These are phyloP conservation scores for Bos taurus DNA, from an alignment of 2,113 vertebrate genomes.

Conservation along the genomic window ARS-UCD2.0 NC_037335.1:103860501-103861000, in stretches of 20 bases:
- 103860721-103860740: neutral
- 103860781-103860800: neutral
- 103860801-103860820: neutral
- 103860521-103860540: neutral
- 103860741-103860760: neutral
- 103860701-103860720: neutral
- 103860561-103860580: neutral
- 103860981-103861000: neutral
- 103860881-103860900: neutral
- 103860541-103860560: neutral
- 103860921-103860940: neutral
- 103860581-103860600: rapidly evolving
- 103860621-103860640: neutral
- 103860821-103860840: neutral
- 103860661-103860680: neutral
- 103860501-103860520: neutral
- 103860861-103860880: neutral
- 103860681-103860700: neutral
- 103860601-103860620: neutral
- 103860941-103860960: neutral
- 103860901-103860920: neutral
- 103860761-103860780: neutral
- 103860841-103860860: neutral
- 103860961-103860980: neutral
- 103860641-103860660: neutral